These are phyloP conservation scores for Telenomus remus DNA, from an alignment of 1,140 invertebrate genomes.

Conservation along the genomic window DNA sequence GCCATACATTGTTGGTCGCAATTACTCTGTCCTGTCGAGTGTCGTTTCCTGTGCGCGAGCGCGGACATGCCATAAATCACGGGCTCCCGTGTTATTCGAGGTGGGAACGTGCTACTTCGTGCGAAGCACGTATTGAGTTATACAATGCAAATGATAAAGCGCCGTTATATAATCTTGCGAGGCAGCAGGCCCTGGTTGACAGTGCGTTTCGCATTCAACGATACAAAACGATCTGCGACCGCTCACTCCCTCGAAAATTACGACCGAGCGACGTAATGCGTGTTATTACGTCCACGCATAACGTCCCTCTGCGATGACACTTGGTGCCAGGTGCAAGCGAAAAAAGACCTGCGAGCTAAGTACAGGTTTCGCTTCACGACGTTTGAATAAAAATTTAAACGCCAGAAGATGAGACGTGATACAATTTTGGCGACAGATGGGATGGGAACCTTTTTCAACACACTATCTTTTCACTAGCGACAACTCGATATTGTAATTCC, in stretches of 20 bases:
- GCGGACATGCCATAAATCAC: constrained; percentile 52
- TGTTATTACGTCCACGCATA: constrained; percentile 29
- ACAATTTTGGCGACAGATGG: too few relatives aligned
- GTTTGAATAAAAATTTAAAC: not conserved
- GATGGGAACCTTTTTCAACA: too few relatives aligned
- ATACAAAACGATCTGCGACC: constrained; percentile 32
- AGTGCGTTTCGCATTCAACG: constrained; percentile 44
- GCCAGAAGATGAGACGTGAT: not conserved
- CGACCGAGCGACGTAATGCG: constrained; percentile 18
- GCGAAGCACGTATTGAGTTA: constrained; percentile 53
- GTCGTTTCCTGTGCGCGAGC: constrained; percentile 53
- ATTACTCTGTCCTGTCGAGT: constrained; percentile 52
- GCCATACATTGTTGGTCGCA: constrained; percentile 50
- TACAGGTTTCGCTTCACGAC: not conserved
- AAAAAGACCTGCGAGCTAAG: not conserved
- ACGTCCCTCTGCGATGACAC: constrained; percentile 13
- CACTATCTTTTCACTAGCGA: too few relatives aligned
- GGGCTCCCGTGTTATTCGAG: constrained; percentile 40
- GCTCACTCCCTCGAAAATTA: constrained; percentile 31
- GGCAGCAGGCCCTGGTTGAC: constrained; percentile 34
- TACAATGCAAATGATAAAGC: constrained; percentile 58
- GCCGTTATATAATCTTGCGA: constrained; percentile 51
- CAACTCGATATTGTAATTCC: too few relatives aligned
- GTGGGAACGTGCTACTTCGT: constrained; percentile 55
- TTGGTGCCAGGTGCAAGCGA: constrained; percentile 1